phyloP scores from a whole-genome alignment of 2,113 vertebrate species.

The Jaculus jaculus region DNA sequence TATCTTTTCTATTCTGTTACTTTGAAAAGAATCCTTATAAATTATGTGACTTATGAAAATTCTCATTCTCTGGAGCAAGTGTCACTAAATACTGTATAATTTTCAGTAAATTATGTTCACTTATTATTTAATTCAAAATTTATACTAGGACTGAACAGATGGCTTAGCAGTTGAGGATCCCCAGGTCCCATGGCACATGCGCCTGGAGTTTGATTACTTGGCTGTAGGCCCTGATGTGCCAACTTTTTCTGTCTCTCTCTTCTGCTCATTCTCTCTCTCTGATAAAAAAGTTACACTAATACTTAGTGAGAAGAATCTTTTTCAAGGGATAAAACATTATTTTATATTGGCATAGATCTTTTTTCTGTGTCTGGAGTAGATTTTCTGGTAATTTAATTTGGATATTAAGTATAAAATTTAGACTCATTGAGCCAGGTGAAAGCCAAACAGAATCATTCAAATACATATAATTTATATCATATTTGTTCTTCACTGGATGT shows the following conservation, averaged over 20 bases:
- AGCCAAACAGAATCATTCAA: conserved; percentile 56
- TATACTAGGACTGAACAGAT: too few species aligned
- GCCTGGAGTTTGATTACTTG: too few species aligned
- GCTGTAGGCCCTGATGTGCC: too few species aligned
- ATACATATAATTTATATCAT: not conserved
- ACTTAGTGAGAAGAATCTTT: conserved; percentile 50
- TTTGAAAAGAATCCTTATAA: conserved; percentile 47
- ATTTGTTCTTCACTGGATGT: conserved; percentile 37
- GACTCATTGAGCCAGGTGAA: conserved; percentile 64
- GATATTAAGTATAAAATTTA: conserved; percentile 69
- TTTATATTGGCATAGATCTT: conserved; percentile 39
- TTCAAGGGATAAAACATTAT: conserved; percentile 8
- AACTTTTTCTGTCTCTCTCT: too few species aligned
- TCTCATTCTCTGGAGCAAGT: conserved; percentile 47
- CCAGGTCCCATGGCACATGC: too few species aligned
- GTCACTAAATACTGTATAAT: not conserved
- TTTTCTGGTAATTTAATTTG: conserved; percentile 29
- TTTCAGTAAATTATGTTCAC: conserved; percentile 19
- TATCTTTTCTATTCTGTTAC: conserved; percentile 47
- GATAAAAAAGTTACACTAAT: conserved; percentile 24
- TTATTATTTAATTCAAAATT: conserved; percentile 53
- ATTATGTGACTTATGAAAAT: conserved; percentile 63
- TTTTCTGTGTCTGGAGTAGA: conserved; percentile 38
- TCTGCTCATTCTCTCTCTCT: too few species aligned
- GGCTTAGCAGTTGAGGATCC: too few species aligned